phyloP scores from a whole-genome alignment of 1,140 invertebrate species.

The Drosophila orosa region DNA sequence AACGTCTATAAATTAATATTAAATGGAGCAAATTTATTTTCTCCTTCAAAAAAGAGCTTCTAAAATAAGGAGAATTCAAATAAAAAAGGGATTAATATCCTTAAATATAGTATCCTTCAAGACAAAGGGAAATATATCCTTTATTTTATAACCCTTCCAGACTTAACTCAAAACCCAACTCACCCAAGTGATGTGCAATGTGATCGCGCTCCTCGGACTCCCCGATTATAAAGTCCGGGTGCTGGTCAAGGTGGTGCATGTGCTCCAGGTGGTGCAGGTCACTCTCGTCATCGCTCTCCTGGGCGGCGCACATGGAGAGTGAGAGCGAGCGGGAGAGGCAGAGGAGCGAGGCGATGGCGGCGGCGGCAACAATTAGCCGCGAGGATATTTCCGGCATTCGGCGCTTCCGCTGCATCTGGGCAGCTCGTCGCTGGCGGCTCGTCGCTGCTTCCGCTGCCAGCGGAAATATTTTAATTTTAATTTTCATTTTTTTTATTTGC shows the following conservation, averaged over 20 bases:
- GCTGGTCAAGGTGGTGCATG: conserved; percentile 56
- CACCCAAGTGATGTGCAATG: conserved; percentile 79
- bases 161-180: conserved; percentile 19
- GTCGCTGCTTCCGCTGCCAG: conserved; percentile 65
- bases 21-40: background rate
- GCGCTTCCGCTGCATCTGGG: conserved; percentile 71
- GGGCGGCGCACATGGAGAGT: conserved; percentile 31
- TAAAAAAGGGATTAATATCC: background rate
- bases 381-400: conserved; percentile 83
- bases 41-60: background rate
- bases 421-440: conserved; percentile 23
- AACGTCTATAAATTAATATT: background rate
- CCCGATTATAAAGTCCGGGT: conserved; percentile 71
- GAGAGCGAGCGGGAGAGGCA: conserved; percentile 33
- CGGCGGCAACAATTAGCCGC: conserved; percentile 81
- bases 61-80: background rate
- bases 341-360: conserved; percentile 48
- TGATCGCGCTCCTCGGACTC: conserved; percentile 80
- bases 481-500: conserved; percentile 62
- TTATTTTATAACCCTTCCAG: background rate
- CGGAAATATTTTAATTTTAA: conserved; percentile 81
- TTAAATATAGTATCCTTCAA: background rate
- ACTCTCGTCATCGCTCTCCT: conserved; percentile 54
- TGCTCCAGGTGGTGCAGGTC: conserved; percentile 57
- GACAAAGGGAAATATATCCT: background rate